A percentile compares a stretch with the other conserved stretches of the same genome.
These are phyloP conservation scores for Corythoichthys haematopterus DNA, from an alignment of 2,113 vertebrate species.

Conservation along the genomic window DNA sequence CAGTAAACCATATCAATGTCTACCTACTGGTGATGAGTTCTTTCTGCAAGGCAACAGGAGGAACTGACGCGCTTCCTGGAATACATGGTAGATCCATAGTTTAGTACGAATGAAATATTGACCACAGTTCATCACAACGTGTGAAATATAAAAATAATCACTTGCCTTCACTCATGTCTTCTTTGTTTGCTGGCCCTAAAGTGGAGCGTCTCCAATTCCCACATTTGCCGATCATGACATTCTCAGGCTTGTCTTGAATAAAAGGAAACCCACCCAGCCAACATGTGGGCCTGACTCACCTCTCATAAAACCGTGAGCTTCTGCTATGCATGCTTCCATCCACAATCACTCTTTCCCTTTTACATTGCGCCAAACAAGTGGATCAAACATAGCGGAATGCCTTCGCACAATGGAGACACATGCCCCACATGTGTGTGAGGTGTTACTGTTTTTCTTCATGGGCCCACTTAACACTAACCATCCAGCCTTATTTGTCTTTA, in stretches of 20 bases:
- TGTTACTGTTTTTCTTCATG: neutral
- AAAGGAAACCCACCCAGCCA: slow-evolving; percentile 31
- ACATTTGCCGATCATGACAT: slow-evolving; percentile 46
- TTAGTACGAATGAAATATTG: neutral
- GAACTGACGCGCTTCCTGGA: slow-evolving; percentile 35
- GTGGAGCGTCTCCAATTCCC: slow-evolving; percentile 28
- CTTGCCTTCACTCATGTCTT: slow-evolving; percentile 37
- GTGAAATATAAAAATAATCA: neutral
- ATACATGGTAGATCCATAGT: slow-evolving; percentile 6
- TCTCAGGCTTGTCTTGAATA: slow-evolving; percentile 1
- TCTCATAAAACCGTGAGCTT: slow-evolving; percentile 31
- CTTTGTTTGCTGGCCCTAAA: slow-evolving; percentile 15
- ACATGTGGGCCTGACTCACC: slow-evolving; percentile 42
- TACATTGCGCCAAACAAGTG: slow-evolving; percentile 20
- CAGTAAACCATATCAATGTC: slow-evolving; percentile 9
- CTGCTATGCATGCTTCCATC: slow-evolving; percentile 27
- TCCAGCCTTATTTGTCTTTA: neutral
- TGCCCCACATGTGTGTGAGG: slow-evolving; percentile 52
- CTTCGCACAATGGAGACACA: slow-evolving; percentile 59
- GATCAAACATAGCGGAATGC: slow-evolving; percentile 19
- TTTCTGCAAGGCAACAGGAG: slow-evolving; percentile 9
- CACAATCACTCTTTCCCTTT: slow-evolving; percentile 20
- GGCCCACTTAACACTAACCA: neutral
- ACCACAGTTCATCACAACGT: neutral
- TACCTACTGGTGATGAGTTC: slow-evolving; percentile 58